Percentiles rank a stretch among this genome's conserved stretches.
These are phyloP conservation scores for Nasonia vitripennis DNA, from an alignment of 1,140 invertebrate species.

Conservation along the genomic window DNA sequence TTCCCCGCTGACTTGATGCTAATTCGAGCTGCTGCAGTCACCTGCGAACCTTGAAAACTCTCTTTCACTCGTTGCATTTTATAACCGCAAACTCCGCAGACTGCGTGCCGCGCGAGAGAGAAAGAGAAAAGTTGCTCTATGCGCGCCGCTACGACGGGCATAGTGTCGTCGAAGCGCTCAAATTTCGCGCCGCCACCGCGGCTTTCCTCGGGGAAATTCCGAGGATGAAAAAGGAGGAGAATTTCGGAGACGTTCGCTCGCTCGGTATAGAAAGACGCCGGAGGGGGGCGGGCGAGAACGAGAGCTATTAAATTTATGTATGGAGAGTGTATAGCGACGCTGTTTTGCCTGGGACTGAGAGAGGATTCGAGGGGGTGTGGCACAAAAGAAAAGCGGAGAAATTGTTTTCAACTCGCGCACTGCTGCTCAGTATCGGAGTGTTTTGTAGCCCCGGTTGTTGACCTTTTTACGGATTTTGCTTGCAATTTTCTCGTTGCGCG, in stretches of 20 bases:
- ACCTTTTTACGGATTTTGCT: too few species aligned
- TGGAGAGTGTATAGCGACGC: background rate
- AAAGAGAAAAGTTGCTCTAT: background rate
- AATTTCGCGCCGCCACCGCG: constrained; percentile 11
- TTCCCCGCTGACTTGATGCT: background rate
- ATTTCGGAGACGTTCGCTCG: background rate
- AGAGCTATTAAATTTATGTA: background rate
- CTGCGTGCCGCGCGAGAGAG: background rate
- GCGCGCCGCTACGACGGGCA: background rate
- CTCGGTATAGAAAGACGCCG: background rate
- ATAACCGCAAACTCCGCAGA: background rate
- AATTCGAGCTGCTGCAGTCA: constrained; percentile 3
- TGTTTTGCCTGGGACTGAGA: background rate
- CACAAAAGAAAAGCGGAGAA: too few species aligned
- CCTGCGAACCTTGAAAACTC: constrained; percentile 28
- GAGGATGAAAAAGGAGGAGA: constrained; percentile 15
- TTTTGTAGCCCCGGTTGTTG: too few species aligned
- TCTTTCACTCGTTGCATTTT: background rate
- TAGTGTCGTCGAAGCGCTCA: background rate
- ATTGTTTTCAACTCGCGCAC: too few species aligned
- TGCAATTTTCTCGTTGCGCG: too few species aligned
- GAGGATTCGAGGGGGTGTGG: background rate
- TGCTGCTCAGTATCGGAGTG: too few species aligned
- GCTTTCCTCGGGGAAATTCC: constrained; percentile 17
- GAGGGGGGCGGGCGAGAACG: background rate